Base-by-base conservation (phyloP, 2,888 invertebrate genomes). In the Agrotis clavis region DNA sequence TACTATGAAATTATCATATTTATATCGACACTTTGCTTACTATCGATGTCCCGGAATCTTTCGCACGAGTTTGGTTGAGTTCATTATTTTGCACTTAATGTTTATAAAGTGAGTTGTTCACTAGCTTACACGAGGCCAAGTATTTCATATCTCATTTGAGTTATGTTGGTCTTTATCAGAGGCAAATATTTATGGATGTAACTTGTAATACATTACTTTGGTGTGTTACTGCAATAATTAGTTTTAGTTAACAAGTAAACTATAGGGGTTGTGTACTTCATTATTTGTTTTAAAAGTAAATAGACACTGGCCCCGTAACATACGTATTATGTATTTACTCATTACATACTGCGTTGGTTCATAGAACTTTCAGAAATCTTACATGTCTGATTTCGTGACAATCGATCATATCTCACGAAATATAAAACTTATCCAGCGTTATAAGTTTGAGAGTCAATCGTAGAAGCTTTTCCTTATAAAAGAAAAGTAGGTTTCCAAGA, bases 401-500 rank as follows among this genome's bases (percentile, higher is more conserved):
- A 16, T 14, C n/a, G n/a, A 35, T 19, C 9, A 50, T 16, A 30
- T 25, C 16, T 19, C 7, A 30, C 47, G 47, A 30, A 47, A 61
- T 47, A 30, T 11, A 11, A 6, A 35, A 57, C n/a, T 0, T n/a
- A n/a, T n/a, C n/a, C 5, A 41, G 41, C 16, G 0, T 9, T 50
- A 30, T 25, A 30, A 51, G 54, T 64, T 64, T 18, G 18, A 41
- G 18, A 41, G 21, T 18, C 35, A 41, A 54, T 19, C 35, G 13
- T 64, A 35, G 48, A 61, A 48, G n/a, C 21, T 21, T 63, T 64
- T 14, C 35, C 4, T 41, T 2, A 41, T 51, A 47, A 47, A 66
- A 45, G 6, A 19, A 61, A 45, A 59, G n/a, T 59, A 59, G 7
- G 30, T 14, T 61, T 13, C 19, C 19, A 19, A 18, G n/a, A n/a